Evolutionary conservation across 2,797 vertebrate genomes (phyloP).

Genomic region (Tragopan temminckii): DNA sequence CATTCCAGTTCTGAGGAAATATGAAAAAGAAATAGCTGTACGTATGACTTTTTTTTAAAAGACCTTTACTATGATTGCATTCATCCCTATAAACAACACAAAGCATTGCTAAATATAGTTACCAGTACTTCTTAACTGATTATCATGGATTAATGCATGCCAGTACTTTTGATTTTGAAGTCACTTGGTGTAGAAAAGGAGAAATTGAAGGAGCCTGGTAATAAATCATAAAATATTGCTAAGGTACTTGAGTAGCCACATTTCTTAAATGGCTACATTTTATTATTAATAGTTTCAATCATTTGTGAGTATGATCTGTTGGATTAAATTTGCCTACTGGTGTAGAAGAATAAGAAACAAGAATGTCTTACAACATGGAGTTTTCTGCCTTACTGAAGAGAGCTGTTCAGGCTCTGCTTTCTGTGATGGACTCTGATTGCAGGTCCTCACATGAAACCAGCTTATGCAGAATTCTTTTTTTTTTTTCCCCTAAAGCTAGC

Average conservation of each 20-base stretch:
- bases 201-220: not conserved
- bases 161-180: conserved; percentile 33
- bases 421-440: not conserved
- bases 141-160: not conserved
- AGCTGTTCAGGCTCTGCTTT: not conserved
- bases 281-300: not conserved
- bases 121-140: not conserved
- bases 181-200: not conserved
- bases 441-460: not conserved
- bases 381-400: not conserved
- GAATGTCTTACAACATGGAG: not conserved
- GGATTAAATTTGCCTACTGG: not conserved
- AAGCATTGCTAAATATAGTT: not conserved
- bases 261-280: not conserved
- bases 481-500: not conserved
- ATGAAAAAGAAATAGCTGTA: not conserved
- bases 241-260: not conserved
- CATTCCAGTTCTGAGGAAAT: not conserved
- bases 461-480: not conserved
- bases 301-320: not conserved
- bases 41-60: not conserved
- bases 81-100: not conserved
- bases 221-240: conserved; percentile 1
- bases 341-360: not conserved
- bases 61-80: not conserved